Evolutionary conservation across 2,888 invertebrate species (phyloP).

Genomic region (Cryptocheilus praepositus): DNA sequence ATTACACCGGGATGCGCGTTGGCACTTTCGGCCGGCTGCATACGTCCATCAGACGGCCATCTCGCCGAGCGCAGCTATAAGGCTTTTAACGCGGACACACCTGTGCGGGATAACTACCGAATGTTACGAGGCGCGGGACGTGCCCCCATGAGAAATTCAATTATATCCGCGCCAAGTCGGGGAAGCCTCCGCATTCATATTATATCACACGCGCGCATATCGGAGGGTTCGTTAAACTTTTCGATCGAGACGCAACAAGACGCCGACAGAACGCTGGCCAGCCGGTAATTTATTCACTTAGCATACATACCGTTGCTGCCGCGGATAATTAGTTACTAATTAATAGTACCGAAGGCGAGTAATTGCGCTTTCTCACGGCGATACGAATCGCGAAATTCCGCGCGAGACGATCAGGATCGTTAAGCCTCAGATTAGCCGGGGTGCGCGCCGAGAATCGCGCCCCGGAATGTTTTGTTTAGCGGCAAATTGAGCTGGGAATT

Average conservation of each 20-base stretch:
- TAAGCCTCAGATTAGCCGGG: conserved; percentile 25
- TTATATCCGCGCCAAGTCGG: too few species aligned
- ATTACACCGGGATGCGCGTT: too few species aligned
- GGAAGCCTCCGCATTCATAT: too few species aligned
- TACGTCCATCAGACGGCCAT: too few species aligned
- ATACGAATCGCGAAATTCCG: conserved; percentile 46
- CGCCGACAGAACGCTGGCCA: background rate
- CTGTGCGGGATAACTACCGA: too few species aligned
- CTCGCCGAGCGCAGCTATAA: too few species aligned
- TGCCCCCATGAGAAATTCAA: too few species aligned
- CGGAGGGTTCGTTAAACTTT: conserved; percentile 17
- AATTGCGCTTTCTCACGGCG: conserved; percentile 44
- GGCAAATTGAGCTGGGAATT: conserved; percentile 49
- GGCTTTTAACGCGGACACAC: too few species aligned
- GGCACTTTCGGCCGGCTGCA: too few species aligned
- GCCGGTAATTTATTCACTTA: conserved; percentile 27
- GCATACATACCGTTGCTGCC: conserved; percentile 14
- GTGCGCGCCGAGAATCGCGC: conserved; percentile 8
- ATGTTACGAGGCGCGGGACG: too few species aligned
- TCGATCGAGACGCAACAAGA: background rate
- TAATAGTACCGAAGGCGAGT: conserved; percentile 39
- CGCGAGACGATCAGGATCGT: conserved; percentile 38
- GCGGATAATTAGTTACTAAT: conserved; percentile 49
- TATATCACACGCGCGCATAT: too few species aligned
- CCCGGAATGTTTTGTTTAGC: conserved; percentile 40